phyloP scores from a whole-genome alignment of 2,113 vertebrate genomes.

The Egretta garzetta region DNA sequence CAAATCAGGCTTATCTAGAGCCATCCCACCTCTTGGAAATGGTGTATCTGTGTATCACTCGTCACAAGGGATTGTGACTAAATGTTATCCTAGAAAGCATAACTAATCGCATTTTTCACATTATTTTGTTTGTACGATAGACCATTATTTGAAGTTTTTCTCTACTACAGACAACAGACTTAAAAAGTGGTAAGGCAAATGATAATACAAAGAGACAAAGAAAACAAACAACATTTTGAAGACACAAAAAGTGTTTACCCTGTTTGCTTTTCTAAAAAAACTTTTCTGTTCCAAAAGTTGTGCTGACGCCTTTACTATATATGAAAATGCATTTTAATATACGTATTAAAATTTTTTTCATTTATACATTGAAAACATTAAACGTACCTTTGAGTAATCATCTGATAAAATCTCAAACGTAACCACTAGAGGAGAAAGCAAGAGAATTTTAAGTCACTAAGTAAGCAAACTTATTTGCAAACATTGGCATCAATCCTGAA shows the following conservation, averaged over 20 bases:
- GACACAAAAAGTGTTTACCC: not conserved
- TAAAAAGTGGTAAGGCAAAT: not conserved
- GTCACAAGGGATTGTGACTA: not conserved
- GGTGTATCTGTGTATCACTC: not conserved
- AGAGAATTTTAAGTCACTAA: slow-evolving; percentile 37
- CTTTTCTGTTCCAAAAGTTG: not conserved
- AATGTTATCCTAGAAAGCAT: not conserved
- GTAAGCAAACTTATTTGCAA: slow-evolving; percentile 15
- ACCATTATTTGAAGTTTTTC: not conserved
- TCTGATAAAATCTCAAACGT: slow-evolving; percentile 96
- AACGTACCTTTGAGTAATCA: slow-evolving; percentile 96
- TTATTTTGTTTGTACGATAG: not conserved
- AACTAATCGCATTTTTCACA: not conserved
- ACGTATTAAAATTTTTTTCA: not conserved
- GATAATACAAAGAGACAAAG: not conserved
- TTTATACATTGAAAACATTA: slow-evolving; percentile 3
- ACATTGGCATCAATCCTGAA: not conserved
- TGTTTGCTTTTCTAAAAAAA: not conserved
- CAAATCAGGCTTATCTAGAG: not conserved
- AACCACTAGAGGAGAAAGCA: slow-evolving; percentile 82
- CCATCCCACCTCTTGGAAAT: not conserved
- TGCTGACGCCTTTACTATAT: not conserved
- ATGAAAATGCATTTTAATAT: slow-evolving; percentile 50
- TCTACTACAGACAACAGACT: not conserved
- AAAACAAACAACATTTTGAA: not conserved